Evolutionary conservation across 2,797 vertebrate genomes (phyloP).

Genomic region (Salmo trutta): DNA sequence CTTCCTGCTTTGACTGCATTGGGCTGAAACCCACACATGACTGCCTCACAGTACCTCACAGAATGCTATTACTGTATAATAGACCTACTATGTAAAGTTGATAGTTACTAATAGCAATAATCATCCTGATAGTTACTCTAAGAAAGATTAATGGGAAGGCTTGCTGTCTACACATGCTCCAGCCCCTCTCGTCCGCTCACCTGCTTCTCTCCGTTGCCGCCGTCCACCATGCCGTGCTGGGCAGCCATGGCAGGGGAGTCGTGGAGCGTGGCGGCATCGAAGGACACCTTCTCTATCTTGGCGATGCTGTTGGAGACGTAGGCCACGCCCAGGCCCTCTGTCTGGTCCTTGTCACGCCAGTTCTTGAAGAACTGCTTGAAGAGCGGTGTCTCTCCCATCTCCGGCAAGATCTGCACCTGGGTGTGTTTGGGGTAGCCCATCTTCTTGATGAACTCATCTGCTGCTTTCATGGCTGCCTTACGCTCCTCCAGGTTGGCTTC

Average conservation of each 20-base stretch:
- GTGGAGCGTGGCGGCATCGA: conserved; percentile 88
- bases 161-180: neutral
- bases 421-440: conserved; percentile 95
- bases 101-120: neutral
- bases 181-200: conserved; percentile 54
- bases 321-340: conserved; percentile 84
- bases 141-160: neutral
- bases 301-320: conserved; percentile 92
- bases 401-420: conserved; percentile 92
- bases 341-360: conserved; percentile 93
- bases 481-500: conserved; percentile 91
- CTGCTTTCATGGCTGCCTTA: conserved; percentile 89
- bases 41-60: neutral
- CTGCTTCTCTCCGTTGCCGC: conserved; percentile 89
- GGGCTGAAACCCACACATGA: neutral
- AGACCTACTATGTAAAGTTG: neutral
- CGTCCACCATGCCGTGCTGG: conserved; percentile 96
- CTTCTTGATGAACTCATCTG: conserved; percentile 94
- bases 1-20: neutral
- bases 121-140: neutral
- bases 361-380: conserved; percentile 99
- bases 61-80: neutral
- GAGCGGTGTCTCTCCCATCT: conserved; percentile 92
- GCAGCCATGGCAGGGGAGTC: conserved; percentile 91
- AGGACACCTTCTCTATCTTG: conserved; percentile 89